Base-by-base conservation (phyloP, 2,113 vertebrate genomes). In the Eurypyga helias region DNA sequence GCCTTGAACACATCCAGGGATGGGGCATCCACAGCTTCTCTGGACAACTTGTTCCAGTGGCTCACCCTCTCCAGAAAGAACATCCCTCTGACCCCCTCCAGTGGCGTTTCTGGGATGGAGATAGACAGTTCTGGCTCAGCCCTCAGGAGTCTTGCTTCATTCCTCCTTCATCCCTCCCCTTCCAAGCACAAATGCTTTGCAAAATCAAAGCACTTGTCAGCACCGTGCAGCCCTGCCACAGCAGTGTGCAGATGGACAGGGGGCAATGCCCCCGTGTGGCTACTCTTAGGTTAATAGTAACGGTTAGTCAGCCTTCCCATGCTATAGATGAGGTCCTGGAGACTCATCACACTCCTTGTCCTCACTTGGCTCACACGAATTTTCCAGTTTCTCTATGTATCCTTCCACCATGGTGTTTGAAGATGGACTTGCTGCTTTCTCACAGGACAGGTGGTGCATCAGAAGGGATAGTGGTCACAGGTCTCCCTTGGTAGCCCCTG, bases 171-270 rank as follows among this genome's bases (percentile, higher is more conserved):
- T 52, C 25, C 31, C 6, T 55, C 14, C 25, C 49, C 10, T 81
- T 26, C 28, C 34, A 14, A 66, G 23, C 45, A 12, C 38, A 13
- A 4, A 52, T 0, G 1, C 13, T 66, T 58, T 25, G n/a, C 34
- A 25, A 69, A 51, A 29, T 26, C 55, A 36, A 85, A 52, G 26
- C 46, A 17, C 57, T n/a, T 55, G 8, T 31, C 19, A 64, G 8
- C 36, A 41, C 41, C 6, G 0, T 6, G 9, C 14, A 36, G 15
- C 7, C 4, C 1, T 25, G 29, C 45, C 51, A 17, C 41, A 24
- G 70, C 0, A 0, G 13, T 2, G 20, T 38, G 16, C 1, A 6
- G 34, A 34, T 13, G 36, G 41, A n/a, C 7, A 21, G 69, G 13
- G 34, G n/a, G 31, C 38, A 48, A 36, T 2, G 14, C 17, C 5